Conservation (phyloP, 1,140 invertebrate species). For the Nixonia krombeini region DNA sequence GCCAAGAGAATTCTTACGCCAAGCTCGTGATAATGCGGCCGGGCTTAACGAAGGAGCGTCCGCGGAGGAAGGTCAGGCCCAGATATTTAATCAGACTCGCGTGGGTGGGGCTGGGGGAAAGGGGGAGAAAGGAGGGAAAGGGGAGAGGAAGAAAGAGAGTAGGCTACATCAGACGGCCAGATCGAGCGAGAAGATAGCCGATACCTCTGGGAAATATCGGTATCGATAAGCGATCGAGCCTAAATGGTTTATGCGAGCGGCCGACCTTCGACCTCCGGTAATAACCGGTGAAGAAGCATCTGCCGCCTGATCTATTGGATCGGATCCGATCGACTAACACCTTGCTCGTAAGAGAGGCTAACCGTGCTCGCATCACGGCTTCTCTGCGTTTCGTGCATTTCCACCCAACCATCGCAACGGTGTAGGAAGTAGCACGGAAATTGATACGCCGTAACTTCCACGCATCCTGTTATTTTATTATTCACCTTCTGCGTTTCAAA, state of each 20-base stretch:
- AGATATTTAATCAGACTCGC: constrained; percentile 57
- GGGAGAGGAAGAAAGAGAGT: constrained; percentile 26
- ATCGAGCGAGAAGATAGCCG: constrained; percentile 55
- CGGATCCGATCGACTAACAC: constrained; percentile 63
- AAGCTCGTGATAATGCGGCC: constrained; percentile 25
- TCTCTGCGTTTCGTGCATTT: constrained; percentile 29
- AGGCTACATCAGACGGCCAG: constrained; percentile 45
- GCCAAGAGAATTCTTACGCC: constrained; percentile 19
- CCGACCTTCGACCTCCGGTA: constrained; percentile 64
- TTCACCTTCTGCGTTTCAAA: too few species aligned
- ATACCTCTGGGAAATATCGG: constrained; percentile 67
- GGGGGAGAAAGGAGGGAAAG: constrained; percentile 31
- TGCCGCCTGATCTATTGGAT: constrained; percentile 68
- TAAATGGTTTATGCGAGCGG: constrained; percentile 68
- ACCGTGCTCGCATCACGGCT: constrained; percentile 36
- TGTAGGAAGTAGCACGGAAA: constrained; percentile 31
- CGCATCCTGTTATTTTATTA: too few species aligned
- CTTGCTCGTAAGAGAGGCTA: constrained; percentile 46
- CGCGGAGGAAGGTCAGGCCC: constrained; percentile 37
- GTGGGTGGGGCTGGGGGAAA: constrained; percentile 55
- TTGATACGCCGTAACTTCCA: too few species aligned
- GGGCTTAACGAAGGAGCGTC: constrained; percentile 35
- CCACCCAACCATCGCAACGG: constrained; percentile 22
- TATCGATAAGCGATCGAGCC: constrained; percentile 64
- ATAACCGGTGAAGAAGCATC: constrained; percentile 64